These are phyloP conservation scores for Sycophaga agraensis DNA, from an alignment of 1,140 invertebrate species.

Conservation along the genomic window DNA sequence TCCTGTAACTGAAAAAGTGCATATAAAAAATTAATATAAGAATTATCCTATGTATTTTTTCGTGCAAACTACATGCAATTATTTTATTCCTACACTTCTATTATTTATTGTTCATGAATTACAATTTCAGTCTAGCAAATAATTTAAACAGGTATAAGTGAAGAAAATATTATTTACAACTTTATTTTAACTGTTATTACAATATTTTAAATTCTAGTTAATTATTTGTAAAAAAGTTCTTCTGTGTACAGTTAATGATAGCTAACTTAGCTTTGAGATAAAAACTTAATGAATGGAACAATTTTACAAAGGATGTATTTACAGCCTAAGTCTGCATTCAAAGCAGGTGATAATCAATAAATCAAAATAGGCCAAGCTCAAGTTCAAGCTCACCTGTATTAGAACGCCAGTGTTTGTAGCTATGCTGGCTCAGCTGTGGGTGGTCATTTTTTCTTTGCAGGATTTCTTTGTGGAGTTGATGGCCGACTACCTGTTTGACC, in stretches of 20 bases:
- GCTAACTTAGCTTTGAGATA: background rate
- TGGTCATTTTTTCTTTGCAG: slow-evolving; percentile 78
- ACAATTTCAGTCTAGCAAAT: too few species aligned
- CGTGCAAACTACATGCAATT: too few species aligned
- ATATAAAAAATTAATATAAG: background rate
- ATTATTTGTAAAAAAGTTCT: background rate
- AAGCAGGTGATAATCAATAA: slow-evolving; percentile 15
- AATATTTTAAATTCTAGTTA: background rate
- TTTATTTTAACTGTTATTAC: background rate
- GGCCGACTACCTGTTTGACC: slow-evolving; percentile 65
- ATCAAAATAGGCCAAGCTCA: slow-evolving; percentile 6
- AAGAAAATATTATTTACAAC: too few species aligned
- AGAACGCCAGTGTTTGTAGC: slow-evolving; percentile 49
- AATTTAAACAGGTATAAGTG: too few species aligned
- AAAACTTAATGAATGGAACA: background rate
- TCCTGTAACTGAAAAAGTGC: slow-evolving; percentile 33
- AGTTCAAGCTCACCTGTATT: slow-evolving; percentile 27
- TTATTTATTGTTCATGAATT: too few species aligned
- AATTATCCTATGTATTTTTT: too few species aligned
- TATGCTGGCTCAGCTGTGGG: slow-evolving; percentile 47
- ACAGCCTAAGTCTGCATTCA: background rate
- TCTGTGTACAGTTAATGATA: background rate
- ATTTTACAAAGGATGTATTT: background rate
- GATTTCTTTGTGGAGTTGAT: slow-evolving; percentile 85
- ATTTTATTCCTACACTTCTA: too few species aligned